Base-by-base conservation (phyloP, 1,140 invertebrate genomes). In the Prorops nasuta region DNA sequence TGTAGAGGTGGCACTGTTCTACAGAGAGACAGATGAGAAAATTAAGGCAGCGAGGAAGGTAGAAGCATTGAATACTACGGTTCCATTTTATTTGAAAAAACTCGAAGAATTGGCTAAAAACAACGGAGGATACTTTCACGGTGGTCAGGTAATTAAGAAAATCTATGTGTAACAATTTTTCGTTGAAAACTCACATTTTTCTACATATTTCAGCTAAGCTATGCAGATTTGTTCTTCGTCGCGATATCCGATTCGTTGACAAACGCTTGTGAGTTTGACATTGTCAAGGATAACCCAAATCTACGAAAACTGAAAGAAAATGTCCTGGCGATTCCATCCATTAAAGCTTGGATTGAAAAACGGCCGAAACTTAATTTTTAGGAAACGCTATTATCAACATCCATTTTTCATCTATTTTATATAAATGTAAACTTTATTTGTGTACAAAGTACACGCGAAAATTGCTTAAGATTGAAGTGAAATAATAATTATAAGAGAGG, bases 91-190 rank as follows among this genome's bases (percentile, higher is more conserved):
- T 14, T 53, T 82, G 44, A 60, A 67, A 10, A 78, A 69, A 49
- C 72, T 81, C 9, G 79, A 83, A 42, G 59, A 66, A 6, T 57
- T 71, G 46, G 63, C 77, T 0, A 67, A 74, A 35, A 66, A 71
- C 19, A 82, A 82, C 41, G 72, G 64, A 1, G 77, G 76, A 22
- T 76, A 73, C 21, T 73, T 81, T 9, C 71, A 82, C 7, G 77
- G 78, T 36, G 76, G 76, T 41, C 69, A 78, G 59, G 78, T 79
- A 56, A 55, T 44, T 38, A 22, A 28, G 4, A 3, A 43, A 17
- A 24, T 8, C 14, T 1, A 3, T 18, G 1, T n/a, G n/a, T n/a
- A n/a, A n/a, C n/a, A n/a, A n/a, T n/a, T 2, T 40, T 24, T 15
- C 18, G 7, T 17, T 16, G 22, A 6, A 10, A 32, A 1, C 38